Evolutionary conservation across 2,888 invertebrate genomes (phyloP).

Genomic region (Biston betularia): DNA sequence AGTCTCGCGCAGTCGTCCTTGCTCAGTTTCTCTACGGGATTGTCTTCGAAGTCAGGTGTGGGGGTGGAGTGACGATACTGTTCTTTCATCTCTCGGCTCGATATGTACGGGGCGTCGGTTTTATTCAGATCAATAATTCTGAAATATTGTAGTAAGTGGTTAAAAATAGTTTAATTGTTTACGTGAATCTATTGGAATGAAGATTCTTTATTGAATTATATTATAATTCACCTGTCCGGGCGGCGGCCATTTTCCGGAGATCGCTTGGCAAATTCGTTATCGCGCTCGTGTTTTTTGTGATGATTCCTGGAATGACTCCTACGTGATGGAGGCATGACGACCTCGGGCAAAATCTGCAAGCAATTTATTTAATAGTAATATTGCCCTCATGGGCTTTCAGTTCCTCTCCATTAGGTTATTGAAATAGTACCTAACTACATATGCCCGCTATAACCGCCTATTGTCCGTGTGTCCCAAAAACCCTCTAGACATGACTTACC

Average conservation of each 20-base stretch:
- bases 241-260: conserved; percentile 79
- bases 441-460: too few relatives aligned
- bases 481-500: too few relatives aligned
- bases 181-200: neutral
- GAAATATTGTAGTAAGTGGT: conserved; percentile 43
- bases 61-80: conserved; percentile 71
- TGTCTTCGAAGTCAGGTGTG: conserved; percentile 69
- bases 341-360: conserved; percentile 77
- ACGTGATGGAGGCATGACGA: conserved; percentile 82
- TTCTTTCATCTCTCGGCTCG: conserved; percentile 71
- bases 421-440: too few relatives aligned
- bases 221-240: conserved; percentile 70
- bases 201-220: neutral
- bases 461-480: too few relatives aligned
- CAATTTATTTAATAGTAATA: neutral
- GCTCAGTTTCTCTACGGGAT: conserved; percentile 77
- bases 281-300: conserved; percentile 80
- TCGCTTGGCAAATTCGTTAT: conserved; percentile 70
- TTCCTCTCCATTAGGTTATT: too few relatives aligned
- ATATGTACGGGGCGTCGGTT: conserved; percentile 75
- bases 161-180: neutral
- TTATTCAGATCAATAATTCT: conserved; percentile 84
- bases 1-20: conserved; percentile 81
- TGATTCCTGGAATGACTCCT: conserved; percentile 79
- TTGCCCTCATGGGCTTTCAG: too few relatives aligned